A percentile compares a stretch with the other conserved stretches of the same genome.
Evolutionary conservation across 2,113 vertebrate species (phyloP).

Genomic region (Myiozetetes cayanensis): DNA sequence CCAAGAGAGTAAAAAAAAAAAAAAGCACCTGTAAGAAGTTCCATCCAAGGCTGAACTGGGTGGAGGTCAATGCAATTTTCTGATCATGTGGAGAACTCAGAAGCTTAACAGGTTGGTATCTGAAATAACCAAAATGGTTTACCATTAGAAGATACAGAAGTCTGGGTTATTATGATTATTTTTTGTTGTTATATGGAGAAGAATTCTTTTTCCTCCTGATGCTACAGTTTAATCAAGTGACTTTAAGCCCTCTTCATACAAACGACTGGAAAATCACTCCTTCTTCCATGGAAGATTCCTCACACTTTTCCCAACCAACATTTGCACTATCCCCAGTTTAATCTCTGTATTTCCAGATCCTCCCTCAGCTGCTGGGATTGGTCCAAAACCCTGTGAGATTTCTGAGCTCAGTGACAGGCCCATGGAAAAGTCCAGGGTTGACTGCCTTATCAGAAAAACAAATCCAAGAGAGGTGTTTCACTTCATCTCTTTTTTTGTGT

Average conservation of each 20-base stretch:
- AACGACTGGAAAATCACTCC: not conserved
- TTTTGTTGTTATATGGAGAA: not conserved
- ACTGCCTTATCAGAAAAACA: not conserved
- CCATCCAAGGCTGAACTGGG: not conserved
- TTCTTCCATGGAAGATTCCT: not conserved
- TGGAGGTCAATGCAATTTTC: not conserved
- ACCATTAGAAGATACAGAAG: not conserved
- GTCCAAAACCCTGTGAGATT: not conserved
- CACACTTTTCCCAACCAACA: not conserved
- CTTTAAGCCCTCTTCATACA: not conserved
- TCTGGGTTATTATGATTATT: not conserved
- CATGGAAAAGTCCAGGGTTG: not conserved
- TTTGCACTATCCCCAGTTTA: not conserved
- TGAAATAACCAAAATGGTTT: constrained; percentile 52
- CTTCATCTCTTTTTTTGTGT: not conserved
- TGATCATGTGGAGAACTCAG: constrained; percentile 15
- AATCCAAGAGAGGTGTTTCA: not conserved
- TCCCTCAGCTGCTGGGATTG: not conserved
- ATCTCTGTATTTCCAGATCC: not conserved
- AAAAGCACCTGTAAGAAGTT: constrained; percentile 24
- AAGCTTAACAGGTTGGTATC: not conserved
- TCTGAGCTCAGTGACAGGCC: not conserved
- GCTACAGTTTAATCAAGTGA: not conserved
- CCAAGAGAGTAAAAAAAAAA: not conserved
- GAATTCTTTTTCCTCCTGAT: not conserved